A percentile compares a stretch with the other conserved stretches of the same genome.
Conservation (phyloP, 2,113 vertebrate species). For the Ivindomyrus marchei region DNA sequence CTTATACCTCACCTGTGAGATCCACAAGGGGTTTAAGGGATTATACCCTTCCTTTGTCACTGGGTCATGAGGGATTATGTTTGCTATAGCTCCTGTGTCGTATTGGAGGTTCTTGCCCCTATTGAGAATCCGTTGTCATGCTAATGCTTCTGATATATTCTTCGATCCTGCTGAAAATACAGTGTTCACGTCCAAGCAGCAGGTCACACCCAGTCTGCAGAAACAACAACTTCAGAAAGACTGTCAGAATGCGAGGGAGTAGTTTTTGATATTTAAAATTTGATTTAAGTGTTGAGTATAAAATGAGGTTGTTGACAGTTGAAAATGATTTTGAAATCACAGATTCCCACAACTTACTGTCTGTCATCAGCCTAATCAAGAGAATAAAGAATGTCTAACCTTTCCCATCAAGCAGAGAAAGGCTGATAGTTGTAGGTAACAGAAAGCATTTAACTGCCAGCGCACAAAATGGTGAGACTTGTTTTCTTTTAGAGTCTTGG, state of each 20-base stretch:
- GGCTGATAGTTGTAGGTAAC: neutral
- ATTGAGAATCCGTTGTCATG: neutral
- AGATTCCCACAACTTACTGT: neutral
- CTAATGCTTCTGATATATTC: neutral
- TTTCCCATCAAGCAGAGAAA: neutral
- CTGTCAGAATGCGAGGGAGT: neutral
- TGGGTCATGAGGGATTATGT: neutral
- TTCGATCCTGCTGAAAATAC: neutral
- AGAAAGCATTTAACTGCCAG: neutral
- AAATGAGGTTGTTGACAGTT: neutral
- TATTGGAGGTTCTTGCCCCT: neutral
- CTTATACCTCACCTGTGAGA: conserved; percentile 7
- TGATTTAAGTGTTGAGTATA: neutral
- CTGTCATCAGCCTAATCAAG: neutral
- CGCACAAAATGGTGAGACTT: neutral
- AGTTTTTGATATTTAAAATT: neutral
- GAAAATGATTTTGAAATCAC: neutral
- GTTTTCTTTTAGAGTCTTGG: neutral
- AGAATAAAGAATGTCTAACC: neutral
- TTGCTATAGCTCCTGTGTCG: neutral
- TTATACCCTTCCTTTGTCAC: conserved; percentile 24
- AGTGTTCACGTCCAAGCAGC: neutral
- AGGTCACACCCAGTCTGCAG: neutral
- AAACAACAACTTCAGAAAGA: neutral
- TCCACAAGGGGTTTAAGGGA: conserved; percentile 16